Conservation (phyloP, 1,140 invertebrate species). For the Lepidurus apus region DNA sequence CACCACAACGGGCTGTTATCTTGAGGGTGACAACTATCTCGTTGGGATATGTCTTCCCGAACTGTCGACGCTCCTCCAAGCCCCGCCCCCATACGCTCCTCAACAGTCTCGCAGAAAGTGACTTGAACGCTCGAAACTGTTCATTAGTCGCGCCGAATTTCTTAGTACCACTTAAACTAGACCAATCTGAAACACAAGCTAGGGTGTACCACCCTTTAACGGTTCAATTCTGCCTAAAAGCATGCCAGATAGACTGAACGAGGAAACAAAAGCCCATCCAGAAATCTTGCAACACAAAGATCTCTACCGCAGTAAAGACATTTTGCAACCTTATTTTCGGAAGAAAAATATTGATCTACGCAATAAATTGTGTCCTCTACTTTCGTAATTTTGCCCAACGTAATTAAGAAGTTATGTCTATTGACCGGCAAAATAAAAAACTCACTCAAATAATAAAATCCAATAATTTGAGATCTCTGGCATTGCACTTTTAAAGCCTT, state of each 20-base stretch:
- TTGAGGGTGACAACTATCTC: background rate
- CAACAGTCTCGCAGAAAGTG: background rate
- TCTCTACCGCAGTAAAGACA: no score
- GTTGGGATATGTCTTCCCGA: background rate
- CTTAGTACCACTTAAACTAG: background rate
- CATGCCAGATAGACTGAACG: background rate
- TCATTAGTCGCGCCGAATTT: constrained; percentile 2
- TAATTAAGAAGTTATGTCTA: no score
- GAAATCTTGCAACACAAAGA: no score
- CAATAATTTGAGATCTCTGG: no score
- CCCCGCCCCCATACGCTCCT: background rate
- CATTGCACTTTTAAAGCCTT: no score
- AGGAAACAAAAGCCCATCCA: no score
- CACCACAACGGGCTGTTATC: constrained; percentile 12
- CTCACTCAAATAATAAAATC: no score
- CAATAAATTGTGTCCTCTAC: no score
- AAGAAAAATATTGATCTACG: no score
- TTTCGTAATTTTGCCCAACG: no score
- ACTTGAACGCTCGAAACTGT: background rate
- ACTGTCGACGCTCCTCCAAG: background rate
- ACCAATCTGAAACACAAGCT: background rate
- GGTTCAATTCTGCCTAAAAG: background rate
- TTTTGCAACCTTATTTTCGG: no score
- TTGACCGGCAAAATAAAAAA: no score
- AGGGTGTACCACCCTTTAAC: background rate